Evolutionary conservation across 2,888 invertebrate species (phyloP), one percentile per base, ranked within the genome.

Genomic region (Imbricaverruca yamaguchii): DNA sequence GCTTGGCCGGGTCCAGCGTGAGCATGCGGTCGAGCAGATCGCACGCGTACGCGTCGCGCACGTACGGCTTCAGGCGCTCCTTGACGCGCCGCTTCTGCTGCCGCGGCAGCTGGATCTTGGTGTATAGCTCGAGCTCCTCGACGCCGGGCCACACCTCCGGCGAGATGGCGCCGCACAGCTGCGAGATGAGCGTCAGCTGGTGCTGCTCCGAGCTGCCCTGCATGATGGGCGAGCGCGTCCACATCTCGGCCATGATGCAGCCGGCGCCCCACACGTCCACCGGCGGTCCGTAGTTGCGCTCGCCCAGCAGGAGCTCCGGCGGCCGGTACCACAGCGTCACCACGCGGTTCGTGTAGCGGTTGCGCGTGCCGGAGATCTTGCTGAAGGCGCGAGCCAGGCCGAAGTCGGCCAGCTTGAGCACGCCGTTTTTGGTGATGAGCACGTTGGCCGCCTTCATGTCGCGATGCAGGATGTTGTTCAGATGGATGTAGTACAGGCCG

Each of bases 361-460:
- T 94, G 53, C 92, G 93, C 86, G 92, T 92, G 77, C 94, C 95
- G 84, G 93, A 93, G 88, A 95, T 95, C 12, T 92, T 93, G 25
- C 96, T 96, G 86, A 96, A 96, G 0, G 97, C 97, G 85, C 98
- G 89, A 0, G 99, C 98, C 82, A 99, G 89, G 81, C 99, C 99
- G 88, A 99, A 99, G 89, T 99, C 99, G 4, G 99, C 98, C 82
- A 99, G 88, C 88, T 98, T 99, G 0, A 99, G 87, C 7, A 95
- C 92, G 0, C 97, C 99, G 87, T 93, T 93, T 87, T 97, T 97
- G 0, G 98, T 98, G 82, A 99, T 96, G 21, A 99, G 89, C 59
- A 99, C 97, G 89, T 99, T 99, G 0, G 98, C 98, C 13, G 99
- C 97, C 88, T 99, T 99, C 98, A 99, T 98, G 86, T 99, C 99